A percentile compares a stretch with the other conserved stretches of the same genome.
Conservation (phyloP, 2,797 vertebrate species). For the Epinephelus malabaricus region DNA sequence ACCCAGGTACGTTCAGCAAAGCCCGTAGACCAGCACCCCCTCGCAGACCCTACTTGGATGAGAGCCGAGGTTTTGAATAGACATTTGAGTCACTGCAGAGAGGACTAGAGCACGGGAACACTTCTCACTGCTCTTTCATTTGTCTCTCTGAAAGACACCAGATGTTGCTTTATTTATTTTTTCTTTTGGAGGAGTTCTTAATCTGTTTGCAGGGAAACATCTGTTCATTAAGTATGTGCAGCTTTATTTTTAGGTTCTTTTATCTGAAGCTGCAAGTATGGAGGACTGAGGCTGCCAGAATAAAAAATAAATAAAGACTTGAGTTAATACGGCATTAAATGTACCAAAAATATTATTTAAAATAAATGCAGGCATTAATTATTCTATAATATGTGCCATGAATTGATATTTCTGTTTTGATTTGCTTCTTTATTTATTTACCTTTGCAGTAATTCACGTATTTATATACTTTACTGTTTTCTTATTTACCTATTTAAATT, state of each 20-base stretch:
- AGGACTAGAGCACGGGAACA: background rate
- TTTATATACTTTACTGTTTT: no score
- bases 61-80: background rate
- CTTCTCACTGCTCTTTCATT: background rate
- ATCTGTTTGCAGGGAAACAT: constrained; percentile 59
- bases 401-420: no score
- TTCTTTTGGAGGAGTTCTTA: constrained; percentile 22
- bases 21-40: constrained; percentile 3
- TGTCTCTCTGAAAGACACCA: constrained; percentile 45
- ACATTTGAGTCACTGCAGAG: background rate
- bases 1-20: background rate
- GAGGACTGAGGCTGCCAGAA: no score
- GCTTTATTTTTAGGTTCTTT: constrained; percentile 59
- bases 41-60: background rate
- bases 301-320: no score
- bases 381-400: no score
- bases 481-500: no score
- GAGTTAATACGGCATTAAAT: no score
- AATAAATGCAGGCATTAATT: no score
- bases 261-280: constrained; percentile 20
- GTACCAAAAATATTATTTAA: no score
- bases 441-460: no score
- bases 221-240: constrained; percentile 40
- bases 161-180: constrained; percentile 60
- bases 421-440: no score